Evolutionary conservation across 1,140 invertebrate genomes (phyloP).

Genomic region (Drosophila kohkoa): DNA sequence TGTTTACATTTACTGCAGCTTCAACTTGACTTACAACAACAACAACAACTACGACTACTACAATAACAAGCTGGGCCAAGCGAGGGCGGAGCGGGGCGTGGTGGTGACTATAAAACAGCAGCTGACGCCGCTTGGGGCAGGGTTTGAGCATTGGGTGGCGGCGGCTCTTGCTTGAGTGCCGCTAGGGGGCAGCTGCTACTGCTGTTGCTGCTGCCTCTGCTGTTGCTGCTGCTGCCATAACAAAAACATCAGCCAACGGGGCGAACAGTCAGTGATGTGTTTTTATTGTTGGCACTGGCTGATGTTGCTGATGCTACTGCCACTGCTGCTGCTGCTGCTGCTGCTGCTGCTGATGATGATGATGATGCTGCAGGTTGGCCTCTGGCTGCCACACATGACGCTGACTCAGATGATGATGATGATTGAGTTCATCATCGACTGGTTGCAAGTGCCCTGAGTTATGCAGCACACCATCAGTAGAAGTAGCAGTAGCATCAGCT

Average conservation of each 20-base stretch:
- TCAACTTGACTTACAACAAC: constrained; percentile 76
- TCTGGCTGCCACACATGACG: constrained; percentile 47
- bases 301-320: constrained; percentile 8
- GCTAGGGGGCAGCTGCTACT: constrained; percentile 38
- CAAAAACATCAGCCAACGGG: constrained; percentile 46
- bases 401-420: constrained; percentile 18
- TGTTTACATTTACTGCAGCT: constrained; percentile 79
- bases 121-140: constrained; percentile 62
- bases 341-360: neutral
- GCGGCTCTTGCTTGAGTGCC: constrained; percentile 59
- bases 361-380: constrained; percentile 25
- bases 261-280: constrained; percentile 41
- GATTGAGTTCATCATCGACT: constrained; percentile 8
- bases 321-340: no score
- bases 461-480: constrained; percentile 2
- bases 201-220: constrained; percentile 1
- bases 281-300: constrained; percentile 30
- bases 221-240: constrained; percentile 43
- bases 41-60: constrained; percentile 29
- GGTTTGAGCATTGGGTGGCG: constrained; percentile 16
- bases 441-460: constrained; percentile 39
- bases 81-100: neutral
- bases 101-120: constrained; percentile 49
- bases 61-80: constrained; percentile 10
- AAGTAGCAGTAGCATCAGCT: neutral